These are phyloP conservation scores for Carpatolechia fugitivella DNA, from an alignment of 2,888 invertebrate species.

Conservation along the genomic window DNA sequence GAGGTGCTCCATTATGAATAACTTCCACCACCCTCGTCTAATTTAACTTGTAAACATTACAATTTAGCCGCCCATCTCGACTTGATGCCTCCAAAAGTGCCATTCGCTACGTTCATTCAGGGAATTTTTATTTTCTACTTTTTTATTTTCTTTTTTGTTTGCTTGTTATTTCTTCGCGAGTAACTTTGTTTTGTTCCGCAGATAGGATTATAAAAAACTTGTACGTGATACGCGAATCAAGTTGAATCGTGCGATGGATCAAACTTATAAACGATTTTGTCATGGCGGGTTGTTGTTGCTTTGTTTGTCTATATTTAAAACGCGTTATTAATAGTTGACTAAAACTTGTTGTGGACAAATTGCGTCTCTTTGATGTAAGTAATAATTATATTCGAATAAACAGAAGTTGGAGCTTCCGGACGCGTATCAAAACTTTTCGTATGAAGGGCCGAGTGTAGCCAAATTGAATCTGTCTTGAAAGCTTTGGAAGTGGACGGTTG, in stretches of 20 bases:
- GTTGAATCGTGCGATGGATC: background rate
- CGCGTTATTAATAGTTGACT: background rate
- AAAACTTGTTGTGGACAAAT: too few species aligned
- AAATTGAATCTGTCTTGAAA: slow-evolving; percentile 33
- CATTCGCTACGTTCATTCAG: slow-evolving; percentile 60
- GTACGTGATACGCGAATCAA: slow-evolving; percentile 11
- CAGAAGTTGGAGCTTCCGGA: background rate
- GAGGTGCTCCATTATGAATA: slow-evolving; percentile 61
- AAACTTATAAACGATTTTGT: background rate
- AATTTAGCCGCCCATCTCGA: slow-evolving; percentile 67
- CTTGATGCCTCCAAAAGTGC: slow-evolving; percentile 65
- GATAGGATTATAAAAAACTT: slow-evolving; percentile 27
- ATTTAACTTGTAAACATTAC: slow-evolving; percentile 76
- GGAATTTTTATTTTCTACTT: slow-evolving; percentile 54
- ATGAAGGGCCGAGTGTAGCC: slow-evolving; percentile 7
- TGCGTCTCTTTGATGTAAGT: background rate
- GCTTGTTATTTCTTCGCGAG: slow-evolving; percentile 52
- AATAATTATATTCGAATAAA: background rate
- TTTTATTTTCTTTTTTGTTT: slow-evolving; percentile 45
- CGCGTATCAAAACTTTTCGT: background rate
- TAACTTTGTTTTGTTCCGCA: slow-evolving; percentile 39
- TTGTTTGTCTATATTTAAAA: background rate
- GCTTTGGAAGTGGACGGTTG: slow-evolving; percentile 18
- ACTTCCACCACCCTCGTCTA: slow-evolving; percentile 63
- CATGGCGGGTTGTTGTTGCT: background rate